Percentiles rank a stretch among this genome's conserved stretches.
These are phyloP conservation scores for Drosophila paracracens DNA, from an alignment of 2,888 invertebrate genomes.

Conservation along the genomic window DNA sequence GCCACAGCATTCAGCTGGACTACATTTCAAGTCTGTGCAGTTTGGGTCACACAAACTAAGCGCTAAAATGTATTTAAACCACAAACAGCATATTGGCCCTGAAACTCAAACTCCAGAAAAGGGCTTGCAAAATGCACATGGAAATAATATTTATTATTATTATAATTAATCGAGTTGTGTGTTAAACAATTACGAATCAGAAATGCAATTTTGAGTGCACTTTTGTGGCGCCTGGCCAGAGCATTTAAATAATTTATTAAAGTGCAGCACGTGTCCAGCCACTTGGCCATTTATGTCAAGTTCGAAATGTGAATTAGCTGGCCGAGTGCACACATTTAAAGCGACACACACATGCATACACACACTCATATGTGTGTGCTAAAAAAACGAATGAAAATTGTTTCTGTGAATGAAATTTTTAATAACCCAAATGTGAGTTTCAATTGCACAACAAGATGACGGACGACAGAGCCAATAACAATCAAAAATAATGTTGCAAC, in stretches of 20 bases:
- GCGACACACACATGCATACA: constrained; percentile 10
- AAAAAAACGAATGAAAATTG: constrained; percentile 65
- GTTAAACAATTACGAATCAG: constrained; percentile 33
- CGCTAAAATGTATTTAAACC: not conserved
- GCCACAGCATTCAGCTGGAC: not conserved
- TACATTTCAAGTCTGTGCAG: not conserved
- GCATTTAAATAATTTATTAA: constrained; percentile 42
- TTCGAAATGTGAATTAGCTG: constrained; percentile 68
- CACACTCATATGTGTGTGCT: not conserved
- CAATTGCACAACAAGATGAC: constrained; percentile 54
- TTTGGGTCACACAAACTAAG: not conserved
- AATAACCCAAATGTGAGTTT: constrained; percentile 58
- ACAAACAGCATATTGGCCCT: not conserved
- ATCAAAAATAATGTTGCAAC: constrained; percentile 45
- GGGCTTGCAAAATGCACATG: not conserved
- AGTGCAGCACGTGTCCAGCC: constrained; percentile 60
- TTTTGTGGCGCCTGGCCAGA: constrained; percentile 11
- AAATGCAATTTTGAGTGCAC: constrained; percentile 50
- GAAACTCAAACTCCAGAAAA: not conserved
- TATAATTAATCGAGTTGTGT: constrained; percentile 26
- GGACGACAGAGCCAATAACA: constrained; percentile 20
- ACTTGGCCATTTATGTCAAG: constrained; percentile 74
- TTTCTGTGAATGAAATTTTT: constrained; percentile 57
- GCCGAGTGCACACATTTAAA: constrained; percentile 35
- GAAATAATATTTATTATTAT: constrained; percentile 9